Evolutionary conservation across 2,113 vertebrate genomes (phyloP).

Genomic region (Eudyptes chrysolophus): DNA sequence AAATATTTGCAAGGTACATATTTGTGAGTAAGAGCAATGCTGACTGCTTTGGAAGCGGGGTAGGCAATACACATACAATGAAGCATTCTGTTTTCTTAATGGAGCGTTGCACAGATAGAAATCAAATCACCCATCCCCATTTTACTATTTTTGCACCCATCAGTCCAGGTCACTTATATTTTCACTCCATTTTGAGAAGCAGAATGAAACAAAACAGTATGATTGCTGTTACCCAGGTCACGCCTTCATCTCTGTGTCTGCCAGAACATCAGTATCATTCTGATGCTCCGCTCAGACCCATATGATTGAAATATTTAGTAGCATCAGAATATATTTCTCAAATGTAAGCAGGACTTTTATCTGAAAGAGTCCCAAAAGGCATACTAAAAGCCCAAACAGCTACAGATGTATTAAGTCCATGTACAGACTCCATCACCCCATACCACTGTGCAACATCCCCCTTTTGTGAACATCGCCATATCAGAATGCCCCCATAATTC

Average conservation of each 20-base stretch:
- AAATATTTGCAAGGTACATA: slow-evolving; percentile 20
- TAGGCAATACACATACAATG: slow-evolving; percentile 5
- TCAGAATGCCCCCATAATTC: background rate
- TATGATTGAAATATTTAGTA: background rate
- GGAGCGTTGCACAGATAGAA: background rate
- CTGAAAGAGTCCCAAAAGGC: background rate
- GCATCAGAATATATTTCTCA: background rate
- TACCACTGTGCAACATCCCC: background rate
- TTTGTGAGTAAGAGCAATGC: background rate
- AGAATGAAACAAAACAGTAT: background rate
- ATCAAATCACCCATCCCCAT: slow-evolving; percentile 25
- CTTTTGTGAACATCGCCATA: background rate
- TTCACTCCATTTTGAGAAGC: background rate
- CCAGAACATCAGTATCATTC: background rate
- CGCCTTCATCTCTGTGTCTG: background rate
- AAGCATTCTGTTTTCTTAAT: slow-evolving; percentile 46
- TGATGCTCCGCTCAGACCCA: background rate
- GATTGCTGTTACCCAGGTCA: background rate
- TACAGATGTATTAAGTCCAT: background rate
- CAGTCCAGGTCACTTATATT: background rate
- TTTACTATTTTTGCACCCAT: background rate
- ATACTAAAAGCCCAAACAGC: background rate
- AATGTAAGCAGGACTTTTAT: background rate
- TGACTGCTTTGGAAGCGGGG: background rate
- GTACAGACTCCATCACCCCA: background rate